These are phyloP conservation scores for Petaurus breviceps DNA, from an alignment of 2,113 vertebrate species.

Conservation along the genomic window DNA sequence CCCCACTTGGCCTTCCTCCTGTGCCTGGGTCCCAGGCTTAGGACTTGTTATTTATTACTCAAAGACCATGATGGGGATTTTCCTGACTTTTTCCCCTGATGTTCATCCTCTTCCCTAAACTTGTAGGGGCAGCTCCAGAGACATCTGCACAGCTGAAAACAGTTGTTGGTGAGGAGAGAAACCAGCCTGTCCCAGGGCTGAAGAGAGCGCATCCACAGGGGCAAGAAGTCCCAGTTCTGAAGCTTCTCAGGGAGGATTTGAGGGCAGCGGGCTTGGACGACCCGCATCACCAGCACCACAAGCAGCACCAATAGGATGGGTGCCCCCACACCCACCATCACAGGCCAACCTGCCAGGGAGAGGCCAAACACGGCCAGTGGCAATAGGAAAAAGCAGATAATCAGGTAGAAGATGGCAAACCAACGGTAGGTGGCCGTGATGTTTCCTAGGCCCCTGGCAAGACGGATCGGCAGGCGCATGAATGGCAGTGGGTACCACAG, in stretches of 20 bases:
- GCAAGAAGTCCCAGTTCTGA: slow-evolving; percentile 92
- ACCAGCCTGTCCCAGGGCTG: slow-evolving; percentile 91
- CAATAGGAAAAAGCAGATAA: slow-evolving; percentile 89
- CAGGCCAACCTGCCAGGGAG: slow-evolving; percentile 93
- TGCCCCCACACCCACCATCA: slow-evolving; percentile 90
- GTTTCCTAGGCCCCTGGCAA: slow-evolving; percentile 90
- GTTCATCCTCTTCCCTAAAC: slow-evolving; percentile 66
- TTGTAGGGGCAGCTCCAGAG: slow-evolving; percentile 80
- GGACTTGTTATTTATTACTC: slow-evolving; percentile 76
- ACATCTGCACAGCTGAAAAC: slow-evolving; percentile 85
- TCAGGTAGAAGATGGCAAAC: slow-evolving; percentile 94
- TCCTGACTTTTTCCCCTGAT: slow-evolving; percentile 47
- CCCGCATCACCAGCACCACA: slow-evolving; percentile 84
- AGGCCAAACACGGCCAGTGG: slow-evolving; percentile 91
- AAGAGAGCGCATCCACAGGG: slow-evolving; percentile 91
- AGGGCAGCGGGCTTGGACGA: slow-evolving; percentile 88
- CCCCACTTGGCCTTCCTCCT: slow-evolving; percentile 37
- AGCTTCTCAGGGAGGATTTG: slow-evolving; percentile 85
- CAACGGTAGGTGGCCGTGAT: slow-evolving; percentile 93
- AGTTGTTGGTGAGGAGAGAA: slow-evolving; percentile 76
- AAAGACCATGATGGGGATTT: slow-evolving; percentile 76
- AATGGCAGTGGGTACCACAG: slow-evolving; percentile 95
- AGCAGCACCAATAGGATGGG: slow-evolving; percentile 83
- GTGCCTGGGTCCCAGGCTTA: slow-evolving; percentile 28
- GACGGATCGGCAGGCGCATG: slow-evolving; percentile 91